Evolutionary conservation across 2,888 invertebrate species (phyloP).

Genomic region (Bibio marci): DNA sequence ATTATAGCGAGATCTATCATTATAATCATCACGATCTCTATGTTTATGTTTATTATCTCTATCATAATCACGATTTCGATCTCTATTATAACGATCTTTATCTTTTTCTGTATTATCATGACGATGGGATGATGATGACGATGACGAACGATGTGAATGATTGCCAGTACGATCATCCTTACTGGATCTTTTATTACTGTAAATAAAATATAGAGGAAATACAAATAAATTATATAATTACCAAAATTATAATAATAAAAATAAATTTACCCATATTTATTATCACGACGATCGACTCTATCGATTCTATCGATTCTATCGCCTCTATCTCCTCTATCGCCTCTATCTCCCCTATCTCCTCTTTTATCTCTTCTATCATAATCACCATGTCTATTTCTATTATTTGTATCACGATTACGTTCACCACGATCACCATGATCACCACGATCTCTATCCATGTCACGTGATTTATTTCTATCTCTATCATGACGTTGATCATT

Average conservation of each 20-base stretch:
- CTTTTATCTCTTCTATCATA: constrained; percentile 10
- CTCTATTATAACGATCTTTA: constrained; percentile 19
- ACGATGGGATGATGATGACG: neutral
- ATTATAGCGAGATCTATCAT: no score
- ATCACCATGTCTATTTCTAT: constrained; percentile 7
- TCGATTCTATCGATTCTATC: constrained; percentile 11
- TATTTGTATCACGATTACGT: no score
- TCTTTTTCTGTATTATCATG: constrained; percentile 9
- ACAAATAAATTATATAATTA: neutral
- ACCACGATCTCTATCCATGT: constrained; percentile 23
- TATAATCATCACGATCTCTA: no score
- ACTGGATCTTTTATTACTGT: constrained; percentile 2
- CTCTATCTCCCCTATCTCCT: neutral
- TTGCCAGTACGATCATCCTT: neutral
- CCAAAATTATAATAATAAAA: no score
- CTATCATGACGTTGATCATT: neutral
- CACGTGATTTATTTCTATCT: constrained; percentile 3
- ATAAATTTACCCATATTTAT: neutral
- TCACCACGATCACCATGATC: constrained; percentile 25
- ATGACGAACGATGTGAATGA: neutral
- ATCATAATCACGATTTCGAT: constrained; percentile 11
- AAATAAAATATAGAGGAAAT: neutral
- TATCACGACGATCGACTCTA: neutral
- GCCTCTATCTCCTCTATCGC: neutral
- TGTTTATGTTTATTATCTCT: constrained; percentile 1